Percentiles rank a stretch among this genome's conserved stretches.
These are phyloP conservation scores for Apamea anceps DNA, from an alignment of 2,888 invertebrate genomes.

Conservation along the genomic window DNA sequence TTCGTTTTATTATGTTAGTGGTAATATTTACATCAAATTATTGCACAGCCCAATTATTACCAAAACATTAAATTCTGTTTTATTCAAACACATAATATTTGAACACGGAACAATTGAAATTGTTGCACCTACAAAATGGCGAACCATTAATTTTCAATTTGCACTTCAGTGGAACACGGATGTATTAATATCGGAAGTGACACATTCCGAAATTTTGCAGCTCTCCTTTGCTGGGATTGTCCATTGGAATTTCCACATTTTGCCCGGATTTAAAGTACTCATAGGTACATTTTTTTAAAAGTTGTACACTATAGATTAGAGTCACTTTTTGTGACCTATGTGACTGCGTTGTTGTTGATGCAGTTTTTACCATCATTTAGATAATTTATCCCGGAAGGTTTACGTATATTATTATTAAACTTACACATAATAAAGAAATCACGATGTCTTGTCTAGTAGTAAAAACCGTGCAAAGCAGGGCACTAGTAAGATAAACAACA, in stretches of 20 bases:
- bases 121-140: conserved; percentile 69
- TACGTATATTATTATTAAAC: not conserved
- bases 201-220: not conserved
- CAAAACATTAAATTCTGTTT: conserved; percentile 49
- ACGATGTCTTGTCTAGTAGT: not conserved
- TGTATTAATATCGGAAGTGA: conserved; percentile 49
- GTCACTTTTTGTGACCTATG: not conserved
- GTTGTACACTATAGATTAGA: not conserved
- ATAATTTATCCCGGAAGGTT: not conserved
- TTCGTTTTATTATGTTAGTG: not conserved
- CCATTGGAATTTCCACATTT: not conserved
- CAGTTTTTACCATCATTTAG: not conserved
- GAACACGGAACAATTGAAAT: conserved; percentile 63
- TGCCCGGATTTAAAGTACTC: not conserved
- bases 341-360: not conserved
- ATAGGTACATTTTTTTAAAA: too few relatives aligned
- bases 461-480: not conserved
- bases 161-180: conserved; percentile 63
- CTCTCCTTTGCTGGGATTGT: not conserved
- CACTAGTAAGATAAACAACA: not conserved
- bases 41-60: conserved; percentile 7
- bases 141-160: conserved; percentile 78
- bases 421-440: not conserved
- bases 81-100: conserved; percentile 60
- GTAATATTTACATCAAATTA: conserved; percentile 10